Conservation (phyloP, 2,113 vertebrate genomes). For the Rhinoderma darwinii region DNA sequence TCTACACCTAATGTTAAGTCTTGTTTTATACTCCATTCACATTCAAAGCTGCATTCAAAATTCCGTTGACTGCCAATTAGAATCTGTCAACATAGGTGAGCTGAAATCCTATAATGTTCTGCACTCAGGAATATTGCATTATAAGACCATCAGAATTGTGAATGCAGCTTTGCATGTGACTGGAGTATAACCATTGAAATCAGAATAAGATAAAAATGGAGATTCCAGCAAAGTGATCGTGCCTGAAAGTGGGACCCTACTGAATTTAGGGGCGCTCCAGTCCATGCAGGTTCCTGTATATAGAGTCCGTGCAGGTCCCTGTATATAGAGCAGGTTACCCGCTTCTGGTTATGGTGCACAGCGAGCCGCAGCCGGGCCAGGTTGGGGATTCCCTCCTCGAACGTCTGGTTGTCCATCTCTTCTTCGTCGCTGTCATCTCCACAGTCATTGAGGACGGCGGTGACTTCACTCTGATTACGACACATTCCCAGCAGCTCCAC, state of each 20-base stretch:
- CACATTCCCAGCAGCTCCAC: slow-evolving; percentile 92
- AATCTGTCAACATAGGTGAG: no score
- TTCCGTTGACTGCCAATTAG: no score
- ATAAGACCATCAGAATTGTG: no score
- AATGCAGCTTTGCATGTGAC: no score
- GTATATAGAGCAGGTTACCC: slow-evolving; percentile 69
- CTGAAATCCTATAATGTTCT: no score
- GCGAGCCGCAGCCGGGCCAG: slow-evolving; percentile 84
- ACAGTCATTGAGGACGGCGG: slow-evolving; percentile 83
- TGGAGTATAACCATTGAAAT: not conserved
- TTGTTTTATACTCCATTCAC: no score
- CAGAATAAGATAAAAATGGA: no score
- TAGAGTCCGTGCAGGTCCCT: not conserved
- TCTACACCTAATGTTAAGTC: no score
- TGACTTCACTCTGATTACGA: slow-evolving; percentile 89
- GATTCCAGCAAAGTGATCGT: no score
- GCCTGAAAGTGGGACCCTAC: no score
- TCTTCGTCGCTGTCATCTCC: slow-evolving; percentile 69
- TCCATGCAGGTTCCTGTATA: not conserved
- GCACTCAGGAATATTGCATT: no score
- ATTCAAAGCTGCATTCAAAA: no score
- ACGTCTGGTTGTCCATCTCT: slow-evolving; percentile 75
- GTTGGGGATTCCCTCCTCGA: slow-evolving; percentile 89
- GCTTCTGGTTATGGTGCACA: slow-evolving; percentile 87
- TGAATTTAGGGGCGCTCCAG: not conserved